Percentiles rank a stretch among this genome's conserved stretches.
These are phyloP conservation scores for Phyllotis vaccarum DNA, from an alignment of 2,797 vertebrate genomes.

Conservation along the genomic window DNA sequence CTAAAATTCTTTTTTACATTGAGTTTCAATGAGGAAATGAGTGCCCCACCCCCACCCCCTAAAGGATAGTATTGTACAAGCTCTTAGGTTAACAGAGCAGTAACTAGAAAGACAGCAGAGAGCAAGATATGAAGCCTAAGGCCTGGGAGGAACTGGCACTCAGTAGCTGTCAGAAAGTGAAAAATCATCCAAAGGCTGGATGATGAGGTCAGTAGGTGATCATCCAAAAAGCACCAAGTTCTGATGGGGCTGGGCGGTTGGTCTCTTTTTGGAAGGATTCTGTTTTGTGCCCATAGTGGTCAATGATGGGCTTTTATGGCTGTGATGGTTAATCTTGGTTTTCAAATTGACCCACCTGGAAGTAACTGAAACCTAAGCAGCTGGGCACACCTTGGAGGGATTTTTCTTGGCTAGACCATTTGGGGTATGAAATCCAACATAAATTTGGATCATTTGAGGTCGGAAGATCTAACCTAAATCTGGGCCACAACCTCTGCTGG, in stretches of 20 bases:
- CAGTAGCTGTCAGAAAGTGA: conserved; percentile 13
- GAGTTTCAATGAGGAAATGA: conserved; percentile 62
- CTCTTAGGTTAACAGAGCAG: conserved; percentile 60
- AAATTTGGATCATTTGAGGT: background rate
- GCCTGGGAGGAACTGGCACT: background rate
- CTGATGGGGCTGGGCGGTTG: background rate
- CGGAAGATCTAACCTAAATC: background rate
- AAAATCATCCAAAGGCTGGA: conserved; percentile 28
- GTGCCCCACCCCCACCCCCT: conserved; percentile 3
- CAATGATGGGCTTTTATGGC: background rate
- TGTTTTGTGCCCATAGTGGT: background rate
- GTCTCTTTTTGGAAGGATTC: background rate
- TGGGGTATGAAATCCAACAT: background rate
- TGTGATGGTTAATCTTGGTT: background rate
- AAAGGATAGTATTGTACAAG: background rate
- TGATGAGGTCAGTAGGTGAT: background rate
- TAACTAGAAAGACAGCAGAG: conserved; percentile 52
- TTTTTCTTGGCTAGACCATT: background rate
- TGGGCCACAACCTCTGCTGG: background rate
- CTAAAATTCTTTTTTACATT: conserved; percentile 69
- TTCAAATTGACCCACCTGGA: background rate
- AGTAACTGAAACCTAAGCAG: background rate
- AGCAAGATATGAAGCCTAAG: background rate
- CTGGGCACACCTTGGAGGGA: background rate
- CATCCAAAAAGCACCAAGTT: background rate